Conservation (phyloP, 1,140 invertebrate genomes). For the Sitobion miscanthi region DNA sequence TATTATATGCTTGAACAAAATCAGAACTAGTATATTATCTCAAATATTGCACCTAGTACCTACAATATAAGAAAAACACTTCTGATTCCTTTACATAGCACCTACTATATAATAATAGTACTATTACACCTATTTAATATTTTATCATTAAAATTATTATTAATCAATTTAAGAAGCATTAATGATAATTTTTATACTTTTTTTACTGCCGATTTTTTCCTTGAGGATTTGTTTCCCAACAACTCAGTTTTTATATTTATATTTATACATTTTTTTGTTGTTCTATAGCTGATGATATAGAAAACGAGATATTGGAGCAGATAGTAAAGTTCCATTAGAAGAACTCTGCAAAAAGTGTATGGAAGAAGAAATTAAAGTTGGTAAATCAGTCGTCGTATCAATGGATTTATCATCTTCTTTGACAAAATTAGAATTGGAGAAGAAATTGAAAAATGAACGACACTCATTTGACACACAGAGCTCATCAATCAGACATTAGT, state of each 20-base stretch:
- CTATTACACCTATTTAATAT: neutral
- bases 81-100: too few species aligned
- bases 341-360: conserved; percentile 78
- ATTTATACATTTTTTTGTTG: conserved; percentile 24
- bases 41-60: neutral
- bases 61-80: too few species aligned
- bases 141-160: neutral
- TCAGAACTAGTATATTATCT: neutral
- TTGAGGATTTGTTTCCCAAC: neutral
- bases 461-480: conserved; percentile 66
- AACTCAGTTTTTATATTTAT: neutral
- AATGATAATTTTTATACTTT: neutral
- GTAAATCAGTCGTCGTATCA: conserved; percentile 60
- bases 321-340: conserved; percentile 78
- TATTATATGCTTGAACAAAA: neutral
- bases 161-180: neutral
- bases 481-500: conserved; percentile 65
- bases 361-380: conserved; percentile 68
- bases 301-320: conserved; percentile 79
- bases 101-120: neutral
- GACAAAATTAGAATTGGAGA: conserved; percentile 71
- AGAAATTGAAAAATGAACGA: conserved; percentile 66
- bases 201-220: neutral
- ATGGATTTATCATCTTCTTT: conserved; percentile 70
- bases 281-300: conserved; percentile 74